phyloP scores from a whole-genome alignment of 2,113 vertebrate genomes.

The Donacobius atricapilla region DNA sequence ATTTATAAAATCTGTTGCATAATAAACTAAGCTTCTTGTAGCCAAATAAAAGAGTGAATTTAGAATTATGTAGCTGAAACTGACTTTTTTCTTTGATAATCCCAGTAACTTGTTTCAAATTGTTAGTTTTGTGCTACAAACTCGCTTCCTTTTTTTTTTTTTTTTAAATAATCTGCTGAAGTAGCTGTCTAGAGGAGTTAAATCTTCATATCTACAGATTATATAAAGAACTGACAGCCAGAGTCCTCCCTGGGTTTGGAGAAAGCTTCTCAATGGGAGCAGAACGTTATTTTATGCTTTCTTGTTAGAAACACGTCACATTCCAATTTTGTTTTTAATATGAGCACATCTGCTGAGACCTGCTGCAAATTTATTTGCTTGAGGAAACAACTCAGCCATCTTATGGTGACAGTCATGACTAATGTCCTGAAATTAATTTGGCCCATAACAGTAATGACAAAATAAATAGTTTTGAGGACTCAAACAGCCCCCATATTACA shows the following conservation, averaged over 20 bases:
- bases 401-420: neutral
- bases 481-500: neutral
- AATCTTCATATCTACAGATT: neutral
- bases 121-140: neutral
- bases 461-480: neutral
- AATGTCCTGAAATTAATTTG: neutral
- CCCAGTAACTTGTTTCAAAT: neutral
- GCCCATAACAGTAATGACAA: neutral
- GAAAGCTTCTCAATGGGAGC: neutral
- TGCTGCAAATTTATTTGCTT: neutral
- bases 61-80: neutral
- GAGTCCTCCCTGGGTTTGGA: neutral
- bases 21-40: neutral
- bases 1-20: neutral
- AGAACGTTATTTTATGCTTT: neutral
- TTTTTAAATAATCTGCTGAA: neutral
- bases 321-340: neutral
- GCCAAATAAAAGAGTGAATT: neutral
- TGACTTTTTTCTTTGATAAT: neutral
- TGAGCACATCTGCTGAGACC: neutral
- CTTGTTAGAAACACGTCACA: neutral
- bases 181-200: neutral
- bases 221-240: neutral
- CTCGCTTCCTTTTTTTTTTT: too few species aligned
- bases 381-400: neutral